phyloP scores from a whole-genome alignment of 2,888 invertebrate genomes.

The Protonemura montana region DNA sequence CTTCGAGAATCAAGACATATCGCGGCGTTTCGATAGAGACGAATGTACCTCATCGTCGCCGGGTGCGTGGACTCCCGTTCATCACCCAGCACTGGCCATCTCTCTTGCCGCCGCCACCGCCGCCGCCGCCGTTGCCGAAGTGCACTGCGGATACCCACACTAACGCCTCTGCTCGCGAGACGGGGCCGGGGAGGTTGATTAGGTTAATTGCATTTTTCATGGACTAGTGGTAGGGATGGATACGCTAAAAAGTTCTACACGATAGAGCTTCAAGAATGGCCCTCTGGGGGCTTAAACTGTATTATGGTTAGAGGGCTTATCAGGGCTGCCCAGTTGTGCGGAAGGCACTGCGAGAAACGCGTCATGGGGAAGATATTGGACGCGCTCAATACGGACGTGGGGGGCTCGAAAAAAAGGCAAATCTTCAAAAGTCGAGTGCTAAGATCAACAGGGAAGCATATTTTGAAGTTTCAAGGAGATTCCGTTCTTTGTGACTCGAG shows the following conservation, averaged over 20 bases:
- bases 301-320: slow-evolving; percentile 8
- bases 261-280: slow-evolving; percentile 44
- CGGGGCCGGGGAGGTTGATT: slow-evolving; percentile 43
- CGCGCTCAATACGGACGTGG: background rate
- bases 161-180: background rate
- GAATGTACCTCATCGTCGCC: slow-evolving; percentile 43
- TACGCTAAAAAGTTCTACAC: slow-evolving; percentile 40
- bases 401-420: background rate
- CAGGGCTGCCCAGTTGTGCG: slow-evolving; percentile 18
- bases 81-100: slow-evolving; percentile 40
- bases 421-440: background rate
- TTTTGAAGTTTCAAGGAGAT: background rate
- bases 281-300: slow-evolving; percentile 40
- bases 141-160: background rate
- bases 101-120: background rate
- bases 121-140: background rate
- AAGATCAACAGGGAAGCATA: slow-evolving; percentile 7
- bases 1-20: slow-evolving; percentile 33
- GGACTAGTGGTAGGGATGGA: slow-evolving; percentile 44
- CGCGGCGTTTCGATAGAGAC: slow-evolving; percentile 42
- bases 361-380: background rate
- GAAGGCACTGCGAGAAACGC: background rate
- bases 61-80: slow-evolving; percentile 33
- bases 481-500: background rate
- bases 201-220: slow-evolving; percentile 49